phyloP scores from a whole-genome alignment of 2,888 invertebrate species.

The Nudaria mundana region DNA sequence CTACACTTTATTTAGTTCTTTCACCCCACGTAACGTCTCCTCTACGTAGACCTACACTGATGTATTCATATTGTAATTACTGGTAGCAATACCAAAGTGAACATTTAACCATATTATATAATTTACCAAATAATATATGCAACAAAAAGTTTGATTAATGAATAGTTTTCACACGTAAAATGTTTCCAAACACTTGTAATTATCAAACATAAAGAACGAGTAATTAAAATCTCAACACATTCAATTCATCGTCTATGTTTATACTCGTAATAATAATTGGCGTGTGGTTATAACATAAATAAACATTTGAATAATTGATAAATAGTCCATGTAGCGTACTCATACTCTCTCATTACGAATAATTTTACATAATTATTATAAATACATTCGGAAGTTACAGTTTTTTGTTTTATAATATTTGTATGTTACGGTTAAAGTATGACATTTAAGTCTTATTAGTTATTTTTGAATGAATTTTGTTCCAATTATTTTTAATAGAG shows the following conservation, averaged over 20 bases:
- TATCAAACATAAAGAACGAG: constrained; percentile 10
- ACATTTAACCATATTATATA: constrained; percentile 1
- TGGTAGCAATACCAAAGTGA: not conserved
- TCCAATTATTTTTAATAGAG: no score
- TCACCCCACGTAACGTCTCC: no score
- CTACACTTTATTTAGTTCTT: no score
- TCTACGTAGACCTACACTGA: not conserved
- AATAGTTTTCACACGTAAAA: constrained; percentile 2
- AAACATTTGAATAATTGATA: constrained; percentile 47
- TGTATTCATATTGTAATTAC: not conserved
- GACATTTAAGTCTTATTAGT: no score
- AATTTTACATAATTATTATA: constrained; percentile 59
- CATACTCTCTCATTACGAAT: constrained; percentile 54
- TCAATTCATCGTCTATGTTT: constrained; percentile 10
- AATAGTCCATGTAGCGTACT: constrained; percentile 49
- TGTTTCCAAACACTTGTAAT: constrained; percentile 12
- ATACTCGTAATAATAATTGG: constrained; percentile 26
- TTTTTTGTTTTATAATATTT: constrained; percentile 4
- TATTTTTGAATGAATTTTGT: no score
- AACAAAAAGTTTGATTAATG: constrained; percentile 6
- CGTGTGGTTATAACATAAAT: constrained; percentile 21
- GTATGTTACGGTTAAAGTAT: constrained; percentile 3
- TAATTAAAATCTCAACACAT: constrained; percentile 21
- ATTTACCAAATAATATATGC: not conserved
- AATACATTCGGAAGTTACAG: constrained; percentile 40